These are phyloP conservation scores for Platysternon megacephalum DNA, from an alignment of 2,113 vertebrate species.

Conservation along the genomic window DNA sequence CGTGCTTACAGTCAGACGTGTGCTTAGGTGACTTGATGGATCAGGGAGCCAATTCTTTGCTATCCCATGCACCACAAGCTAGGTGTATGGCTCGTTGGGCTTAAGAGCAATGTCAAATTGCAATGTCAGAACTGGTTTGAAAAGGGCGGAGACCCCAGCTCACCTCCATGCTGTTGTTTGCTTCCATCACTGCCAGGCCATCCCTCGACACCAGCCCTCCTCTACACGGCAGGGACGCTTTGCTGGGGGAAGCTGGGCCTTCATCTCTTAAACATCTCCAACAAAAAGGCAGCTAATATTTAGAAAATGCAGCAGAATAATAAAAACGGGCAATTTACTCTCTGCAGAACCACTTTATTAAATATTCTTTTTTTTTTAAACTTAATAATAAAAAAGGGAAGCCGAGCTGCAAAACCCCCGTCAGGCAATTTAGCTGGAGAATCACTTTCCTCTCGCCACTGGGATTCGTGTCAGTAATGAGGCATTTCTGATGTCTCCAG, in stretches of 20 bases:
- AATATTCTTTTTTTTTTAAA: neutral
- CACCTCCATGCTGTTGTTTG: neutral
- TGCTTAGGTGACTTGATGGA: neutral
- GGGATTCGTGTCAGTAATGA: neutral
- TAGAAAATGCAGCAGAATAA: constrained; percentile 11
- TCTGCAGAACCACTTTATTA: constrained; percentile 48
- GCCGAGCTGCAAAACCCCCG: neutral
- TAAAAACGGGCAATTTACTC: constrained; percentile 44
- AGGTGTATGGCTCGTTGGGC: neutral
- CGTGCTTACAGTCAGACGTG: neutral
- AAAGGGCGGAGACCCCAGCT: neutral
- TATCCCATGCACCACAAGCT: neutral
- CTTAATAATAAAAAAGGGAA: constrained; percentile 14
- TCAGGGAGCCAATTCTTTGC: neutral
- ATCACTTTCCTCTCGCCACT: neutral
- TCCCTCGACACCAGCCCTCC: neutral
- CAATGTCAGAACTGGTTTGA: neutral
- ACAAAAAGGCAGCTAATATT: constrained; percentile 5
- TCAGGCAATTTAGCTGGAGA: neutral
- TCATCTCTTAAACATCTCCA: neutral
- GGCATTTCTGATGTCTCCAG: neutral
- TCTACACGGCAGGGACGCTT: neutral
- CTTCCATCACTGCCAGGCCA: fast-evolving
- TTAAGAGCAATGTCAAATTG: neutral
- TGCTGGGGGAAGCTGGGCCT: neutral